Evolutionary conservation across 2,113 vertebrate species (phyloP), one percentile per base, ranked within the genome.

Genomic region (Hemichromis elongatus): DNA sequence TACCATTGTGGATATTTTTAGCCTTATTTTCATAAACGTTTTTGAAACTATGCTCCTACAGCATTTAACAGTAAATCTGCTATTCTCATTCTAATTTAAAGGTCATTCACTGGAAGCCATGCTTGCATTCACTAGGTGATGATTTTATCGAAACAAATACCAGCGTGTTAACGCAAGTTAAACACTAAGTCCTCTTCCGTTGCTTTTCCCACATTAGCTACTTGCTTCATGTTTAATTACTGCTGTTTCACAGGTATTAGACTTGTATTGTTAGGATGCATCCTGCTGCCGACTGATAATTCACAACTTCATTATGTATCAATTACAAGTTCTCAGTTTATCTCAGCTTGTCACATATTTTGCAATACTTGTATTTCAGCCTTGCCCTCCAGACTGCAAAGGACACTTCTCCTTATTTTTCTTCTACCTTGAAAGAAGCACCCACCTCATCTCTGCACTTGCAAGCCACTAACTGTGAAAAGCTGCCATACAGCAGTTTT

Each of bases 401-500:
- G 30, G 3, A 12, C 18, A 30, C 70, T n/a, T 75, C 16, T 75
- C 45, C 68, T 75, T 75, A 42, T 75, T 75, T 73, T 75, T 52
- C n/a, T 14, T 6, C 1, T 5, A 80, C 33, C 54, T 83, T 82
- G 9, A 45, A 61, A 75, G 28, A 82, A 54, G 61, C 61, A 47
- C 57, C 55, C 12, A 75, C 45, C 45, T 75, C 18, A 50, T 52
- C 45, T 52, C 16, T 75, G 45, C 26, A 50, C 70, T 75, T 28
- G 70, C 70, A 75, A 75, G 70, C 70, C 26, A 75, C 16, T n/a
- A 75, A 75, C 26, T 83, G 53, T 54, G 66, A 77, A 66, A 88
- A 82, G 47, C 77, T 86, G 55, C 59, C 56, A 55, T 54, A 33
- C 52, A 78, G 84, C 86, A 82, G 57, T 81, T 90, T 86, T 83